These are phyloP conservation scores for Delphinapterus leucas DNA, from an alignment of 2,113 vertebrate species.

Conservation along the genomic window DNA sequence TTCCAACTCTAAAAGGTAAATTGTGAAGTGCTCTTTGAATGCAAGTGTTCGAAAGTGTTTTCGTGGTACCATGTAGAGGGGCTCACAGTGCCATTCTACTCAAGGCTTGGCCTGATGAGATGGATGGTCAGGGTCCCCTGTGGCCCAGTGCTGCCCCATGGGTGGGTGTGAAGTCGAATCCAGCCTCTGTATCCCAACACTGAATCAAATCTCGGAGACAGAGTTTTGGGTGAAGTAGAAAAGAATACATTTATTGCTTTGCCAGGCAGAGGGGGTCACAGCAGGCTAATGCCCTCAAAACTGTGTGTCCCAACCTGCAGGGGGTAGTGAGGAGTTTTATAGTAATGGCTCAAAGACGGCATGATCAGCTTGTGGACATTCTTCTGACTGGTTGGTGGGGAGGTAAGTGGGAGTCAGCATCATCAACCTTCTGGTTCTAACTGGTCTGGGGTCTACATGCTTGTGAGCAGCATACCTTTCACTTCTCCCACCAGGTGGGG, in stretches of 20 bases:
- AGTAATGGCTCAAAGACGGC: neutral
- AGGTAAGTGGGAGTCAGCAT: neutral
- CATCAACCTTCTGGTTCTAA: neutral
- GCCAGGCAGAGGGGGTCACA: neutral
- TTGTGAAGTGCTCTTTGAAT: neutral
- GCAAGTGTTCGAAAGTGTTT: neutral
- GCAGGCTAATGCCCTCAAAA: neutral
- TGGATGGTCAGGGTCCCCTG: too few relatives aligned
- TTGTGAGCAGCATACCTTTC: neutral
- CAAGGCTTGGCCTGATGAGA: too few relatives aligned
- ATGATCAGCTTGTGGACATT: neutral
- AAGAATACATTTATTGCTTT: neutral
- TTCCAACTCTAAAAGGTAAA: conserved; percentile 89
- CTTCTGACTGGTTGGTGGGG: neutral
- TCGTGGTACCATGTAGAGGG: fast-evolving
- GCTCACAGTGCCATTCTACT: fast-evolving
- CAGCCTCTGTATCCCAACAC: neutral
- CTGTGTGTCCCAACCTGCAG: neutral
- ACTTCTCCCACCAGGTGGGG: neutral
- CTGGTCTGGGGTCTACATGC: neutral
- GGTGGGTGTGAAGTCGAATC: neutral
- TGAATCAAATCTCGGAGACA: neutral
- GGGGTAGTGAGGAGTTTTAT: neutral
- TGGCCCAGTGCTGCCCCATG: neutral
- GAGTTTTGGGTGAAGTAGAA: neutral